These are phyloP conservation scores for Fopius arisanus DNA, from an alignment of 1,140 invertebrate species.

Conservation along the genomic window DNA sequence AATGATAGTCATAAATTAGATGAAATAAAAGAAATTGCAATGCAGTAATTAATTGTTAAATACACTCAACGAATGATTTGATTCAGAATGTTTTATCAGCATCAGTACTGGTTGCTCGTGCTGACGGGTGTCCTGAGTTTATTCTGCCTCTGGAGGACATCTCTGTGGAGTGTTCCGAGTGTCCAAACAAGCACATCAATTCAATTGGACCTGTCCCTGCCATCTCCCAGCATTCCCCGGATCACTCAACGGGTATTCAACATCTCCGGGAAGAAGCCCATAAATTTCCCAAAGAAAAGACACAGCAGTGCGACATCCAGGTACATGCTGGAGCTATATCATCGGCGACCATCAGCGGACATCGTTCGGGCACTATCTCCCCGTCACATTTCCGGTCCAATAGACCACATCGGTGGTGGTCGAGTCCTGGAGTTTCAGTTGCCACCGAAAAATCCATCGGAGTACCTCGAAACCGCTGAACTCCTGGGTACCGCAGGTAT, in stretches of 20 bases:
- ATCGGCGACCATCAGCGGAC: conserved; percentile 51
- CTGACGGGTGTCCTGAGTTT: conserved; percentile 23
- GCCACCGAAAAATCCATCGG: conserved; percentile 42
- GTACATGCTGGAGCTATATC: conserved; percentile 58
- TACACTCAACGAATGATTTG: neutral
- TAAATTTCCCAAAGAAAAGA: conserved; percentile 35
- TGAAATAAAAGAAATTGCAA: too few species aligned
- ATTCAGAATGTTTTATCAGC: neutral
- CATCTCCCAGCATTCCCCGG: conserved; percentile 42
- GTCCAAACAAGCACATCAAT: conserved; percentile 54
- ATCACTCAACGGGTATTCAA: conserved; percentile 38
- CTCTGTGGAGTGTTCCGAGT: conserved; percentile 40
- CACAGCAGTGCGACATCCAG: conserved; percentile 44
- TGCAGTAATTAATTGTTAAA: too few species aligned
- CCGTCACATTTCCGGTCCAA: conserved; percentile 44
- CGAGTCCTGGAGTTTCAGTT: conserved; percentile 52
- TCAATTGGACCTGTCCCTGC: conserved; percentile 52
- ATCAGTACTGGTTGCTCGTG: conserved; percentile 26
- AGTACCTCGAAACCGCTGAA: conserved; percentile 53
- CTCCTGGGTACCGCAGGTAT: conserved; percentile 50
- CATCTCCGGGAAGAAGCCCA: conserved; percentile 31
- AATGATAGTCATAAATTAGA: too few species aligned
- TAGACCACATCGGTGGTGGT: conserved; percentile 38
- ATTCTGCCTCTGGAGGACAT: conserved; percentile 49
- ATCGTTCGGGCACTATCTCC: conserved; percentile 56